Conservation (phyloP, 2,113 vertebrate species). For the Neomonachus schauinslandi region DNA sequence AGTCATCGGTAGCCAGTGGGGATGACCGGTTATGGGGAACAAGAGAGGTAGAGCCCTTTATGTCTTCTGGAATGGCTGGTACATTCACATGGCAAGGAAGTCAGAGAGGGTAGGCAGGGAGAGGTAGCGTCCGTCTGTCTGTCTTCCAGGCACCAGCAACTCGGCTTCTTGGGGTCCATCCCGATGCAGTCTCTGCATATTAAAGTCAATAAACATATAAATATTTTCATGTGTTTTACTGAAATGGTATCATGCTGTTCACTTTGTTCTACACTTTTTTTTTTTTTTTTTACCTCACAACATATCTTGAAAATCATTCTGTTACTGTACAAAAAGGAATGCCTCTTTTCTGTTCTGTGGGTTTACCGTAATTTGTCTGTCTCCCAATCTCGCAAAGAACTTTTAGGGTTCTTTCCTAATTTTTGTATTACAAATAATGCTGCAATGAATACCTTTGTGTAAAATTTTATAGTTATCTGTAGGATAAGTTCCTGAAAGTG, state of each 20-base stretch:
- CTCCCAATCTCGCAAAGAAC: not conserved
- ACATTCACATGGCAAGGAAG: not conserved
- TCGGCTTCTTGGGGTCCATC: not conserved
- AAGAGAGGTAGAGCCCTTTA: not conserved
- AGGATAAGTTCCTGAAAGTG: not conserved
- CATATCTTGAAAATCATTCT: not conserved
- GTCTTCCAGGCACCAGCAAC: not conserved
- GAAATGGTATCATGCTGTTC: not conserved
- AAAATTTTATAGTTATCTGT: not conserved
- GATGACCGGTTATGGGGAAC: not conserved
- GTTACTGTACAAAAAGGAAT: not conserved
- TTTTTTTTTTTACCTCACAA: not conserved
- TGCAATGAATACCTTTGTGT: not conserved
- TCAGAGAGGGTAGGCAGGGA: not conserved
- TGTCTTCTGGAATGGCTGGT: not conserved
- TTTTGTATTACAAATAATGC: not conserved
- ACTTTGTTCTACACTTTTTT: not conserved
- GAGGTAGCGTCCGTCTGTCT: accelerated
- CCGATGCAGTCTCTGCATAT: not conserved
- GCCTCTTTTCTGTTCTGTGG: not conserved
- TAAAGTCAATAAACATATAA: not conserved
- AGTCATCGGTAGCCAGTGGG: not conserved
- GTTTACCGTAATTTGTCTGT: not conserved
- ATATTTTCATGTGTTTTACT: not conserved
- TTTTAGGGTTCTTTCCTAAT: not conserved